Evolutionary conservation across 1,140 invertebrate species (phyloP).

Genomic region (Drosophila melanica): DNA sequence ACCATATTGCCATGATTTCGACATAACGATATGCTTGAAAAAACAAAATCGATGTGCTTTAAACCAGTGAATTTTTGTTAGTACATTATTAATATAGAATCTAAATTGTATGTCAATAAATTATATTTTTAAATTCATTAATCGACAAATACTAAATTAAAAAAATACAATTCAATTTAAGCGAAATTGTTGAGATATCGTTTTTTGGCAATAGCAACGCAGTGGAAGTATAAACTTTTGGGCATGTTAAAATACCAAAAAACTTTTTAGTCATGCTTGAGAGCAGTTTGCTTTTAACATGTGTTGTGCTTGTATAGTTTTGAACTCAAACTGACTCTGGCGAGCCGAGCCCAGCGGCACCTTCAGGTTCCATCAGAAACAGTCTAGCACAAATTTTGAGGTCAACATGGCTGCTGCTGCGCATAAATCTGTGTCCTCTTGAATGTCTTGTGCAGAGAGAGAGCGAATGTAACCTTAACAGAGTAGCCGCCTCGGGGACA

Average conservation of each 20-base stretch:
- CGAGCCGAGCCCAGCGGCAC: neutral
- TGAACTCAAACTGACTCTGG: constrained; percentile 16
- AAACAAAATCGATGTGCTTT: no score
- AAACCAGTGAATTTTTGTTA: no score
- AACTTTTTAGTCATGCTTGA: constrained; percentile 2
- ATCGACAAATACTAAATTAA: no score
- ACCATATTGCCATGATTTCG: constrained; percentile 3
- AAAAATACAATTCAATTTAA: neutral
- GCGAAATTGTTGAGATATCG: neutral
- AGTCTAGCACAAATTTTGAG: constrained; percentile 58
- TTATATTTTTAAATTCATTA: no score
- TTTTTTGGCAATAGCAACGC: neutral
- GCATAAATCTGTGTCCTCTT: constrained; percentile 59
- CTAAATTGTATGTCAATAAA: neutral
- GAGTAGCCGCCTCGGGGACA: neutral
- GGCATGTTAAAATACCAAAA: neutral
- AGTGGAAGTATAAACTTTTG: constrained; percentile 3
- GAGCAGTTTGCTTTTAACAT: constrained; percentile 26
- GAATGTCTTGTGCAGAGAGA: constrained; percentile 32
- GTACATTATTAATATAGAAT: neutral
- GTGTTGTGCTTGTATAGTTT: constrained; percentile 48
- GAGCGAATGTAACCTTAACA: neutral
- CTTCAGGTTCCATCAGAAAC: constrained; percentile 14
- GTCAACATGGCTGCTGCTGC: constrained; percentile 49
- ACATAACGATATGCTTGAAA: neutral